These are phyloP conservation scores for Pterocles burchelli DNA, from an alignment of 2,113 vertebrate species.

Conservation along the genomic window DNA sequence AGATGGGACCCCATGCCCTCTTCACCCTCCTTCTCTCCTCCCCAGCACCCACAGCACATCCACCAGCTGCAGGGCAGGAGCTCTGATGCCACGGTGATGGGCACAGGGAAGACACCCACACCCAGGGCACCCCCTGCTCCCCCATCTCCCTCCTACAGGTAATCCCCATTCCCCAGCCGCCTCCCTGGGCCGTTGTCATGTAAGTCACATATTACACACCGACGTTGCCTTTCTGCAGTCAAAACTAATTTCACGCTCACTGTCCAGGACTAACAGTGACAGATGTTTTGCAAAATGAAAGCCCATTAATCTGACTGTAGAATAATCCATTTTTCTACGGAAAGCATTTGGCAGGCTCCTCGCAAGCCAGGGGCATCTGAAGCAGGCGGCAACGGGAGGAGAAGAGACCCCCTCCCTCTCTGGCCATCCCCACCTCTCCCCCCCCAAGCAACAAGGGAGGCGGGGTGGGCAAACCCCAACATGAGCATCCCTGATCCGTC, in stretches of 20 bases:
- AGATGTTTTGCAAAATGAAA: slow-evolving; percentile 81
- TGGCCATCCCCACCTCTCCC: not conserved
- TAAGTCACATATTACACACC: slow-evolving; percentile 42
- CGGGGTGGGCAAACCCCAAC: not conserved
- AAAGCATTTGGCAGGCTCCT: slow-evolving; percentile 62
- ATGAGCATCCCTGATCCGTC: not conserved
- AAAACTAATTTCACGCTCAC: slow-evolving; percentile 80
- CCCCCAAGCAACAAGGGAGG: not conserved
- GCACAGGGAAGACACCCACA: not conserved
- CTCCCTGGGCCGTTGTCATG: slow-evolving; percentile 33
- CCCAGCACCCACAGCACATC: rapidly evolving
- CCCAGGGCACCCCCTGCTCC: rapidly evolving
- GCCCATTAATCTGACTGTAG: slow-evolving; percentile 80
- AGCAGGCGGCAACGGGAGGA: not conserved
- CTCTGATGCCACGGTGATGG: not conserved
- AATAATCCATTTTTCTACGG: slow-evolving; percentile 78
- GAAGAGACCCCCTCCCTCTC: not conserved
- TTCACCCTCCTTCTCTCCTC: not conserved
- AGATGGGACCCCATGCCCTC: rapidly evolving
- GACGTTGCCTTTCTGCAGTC: slow-evolving; percentile 47
- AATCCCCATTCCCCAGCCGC: slow-evolving; percentile 14
- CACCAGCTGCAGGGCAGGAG: not conserved
- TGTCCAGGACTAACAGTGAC: slow-evolving; percentile 80
- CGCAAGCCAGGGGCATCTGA: not conserved
- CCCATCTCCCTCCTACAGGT: slow-evolving; percentile 22